Base-by-base conservation (phyloP, 2,113 vertebrate species). In the Heterotilapia buettikoferi region DNA sequence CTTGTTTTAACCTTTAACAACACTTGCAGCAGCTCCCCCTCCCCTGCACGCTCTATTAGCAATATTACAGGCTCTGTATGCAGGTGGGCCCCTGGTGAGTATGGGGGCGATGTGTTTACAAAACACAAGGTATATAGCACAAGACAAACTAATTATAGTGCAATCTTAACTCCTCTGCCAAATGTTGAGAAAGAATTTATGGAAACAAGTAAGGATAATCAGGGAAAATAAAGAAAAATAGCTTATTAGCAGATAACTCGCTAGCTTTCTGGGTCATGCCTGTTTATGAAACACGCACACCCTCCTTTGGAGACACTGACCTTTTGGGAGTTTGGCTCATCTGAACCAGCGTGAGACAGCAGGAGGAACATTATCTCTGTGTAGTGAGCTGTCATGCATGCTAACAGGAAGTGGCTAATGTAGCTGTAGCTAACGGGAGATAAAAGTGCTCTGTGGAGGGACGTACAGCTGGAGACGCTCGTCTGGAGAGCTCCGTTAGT, bases 91-190 rank as follows among this genome's bases (percentile, higher is more conserved):
- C 84, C 86, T 18, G 4, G 38, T 53, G 78, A 76, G 54, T 43
- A 52, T 1, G 45, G 57, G 40, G 73, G 47, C n/a, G 11, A 8
- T 78, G 87, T 93, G 94, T 94, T 93, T 92, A 91, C 91, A 86
- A 36, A 87, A 88, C 93, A 94, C 91, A 92, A 71, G 88, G 68
- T 89, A 89, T 89, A 89, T 78, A 92, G 94, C 93, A 94, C 92
- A 94, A 94, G 84, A 89, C 57, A 84, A 73, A 79, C 4, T 71
- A 87, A 86, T 86, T 38, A 45, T 84, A 87, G 92, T 93, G 94
- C 91, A 92, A 93, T 94, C 73, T 80, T 89, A 85, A 91, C 82
- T 26, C 91, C 57, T 92, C 84, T 93, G 92, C 95, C 94, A 95
- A 95, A 94, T 92, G 87, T 79, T 71, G 59, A 84, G 84, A 89